Conservation (phyloP, 2,888 invertebrate genomes). For the Scotopteryx bipunctaria region DNA sequence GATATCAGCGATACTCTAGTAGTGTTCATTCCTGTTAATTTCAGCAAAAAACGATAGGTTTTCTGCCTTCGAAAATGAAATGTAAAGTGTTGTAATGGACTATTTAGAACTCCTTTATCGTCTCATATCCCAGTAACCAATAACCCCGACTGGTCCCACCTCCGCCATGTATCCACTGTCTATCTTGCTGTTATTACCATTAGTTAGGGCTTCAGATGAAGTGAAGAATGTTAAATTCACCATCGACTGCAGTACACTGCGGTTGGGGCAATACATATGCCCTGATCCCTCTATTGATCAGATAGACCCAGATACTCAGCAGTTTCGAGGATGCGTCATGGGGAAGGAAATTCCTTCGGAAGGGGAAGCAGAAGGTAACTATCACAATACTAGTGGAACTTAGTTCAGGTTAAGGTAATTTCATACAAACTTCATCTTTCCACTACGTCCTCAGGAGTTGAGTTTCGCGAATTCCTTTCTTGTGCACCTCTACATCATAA, state of each 20-base stretch:
- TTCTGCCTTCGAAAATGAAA: too few species aligned
- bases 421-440: too few species aligned
- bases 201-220: constrained; percentile 59
- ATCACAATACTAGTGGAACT: too few species aligned
- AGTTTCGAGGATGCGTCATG: constrained; percentile 89
- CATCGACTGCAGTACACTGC: constrained; percentile 88
- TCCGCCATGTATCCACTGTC: constrained; percentile 20
- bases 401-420: too few species aligned
- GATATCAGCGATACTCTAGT: too few species aligned
- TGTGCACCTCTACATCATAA: too few species aligned
- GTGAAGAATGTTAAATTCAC: constrained; percentile 55
- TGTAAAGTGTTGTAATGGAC: neutral
- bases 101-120: neutral
- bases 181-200: constrained; percentile 44
- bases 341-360: constrained; percentile 81
- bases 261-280: constrained; percentile 92
- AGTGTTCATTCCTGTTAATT: too few species aligned
- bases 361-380: constrained; percentile 90
- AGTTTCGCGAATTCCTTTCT: too few species aligned
- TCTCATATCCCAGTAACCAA: constrained; percentile 3
- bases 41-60: too few species aligned
- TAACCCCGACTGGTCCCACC: neutral
- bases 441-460: too few species aligned
- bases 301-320: constrained; percentile 95
- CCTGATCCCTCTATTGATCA: constrained; percentile 90